Base-by-base conservation (phyloP, 2,113 vertebrate species). In the Oncorhynchus gorbuscha region DNA sequence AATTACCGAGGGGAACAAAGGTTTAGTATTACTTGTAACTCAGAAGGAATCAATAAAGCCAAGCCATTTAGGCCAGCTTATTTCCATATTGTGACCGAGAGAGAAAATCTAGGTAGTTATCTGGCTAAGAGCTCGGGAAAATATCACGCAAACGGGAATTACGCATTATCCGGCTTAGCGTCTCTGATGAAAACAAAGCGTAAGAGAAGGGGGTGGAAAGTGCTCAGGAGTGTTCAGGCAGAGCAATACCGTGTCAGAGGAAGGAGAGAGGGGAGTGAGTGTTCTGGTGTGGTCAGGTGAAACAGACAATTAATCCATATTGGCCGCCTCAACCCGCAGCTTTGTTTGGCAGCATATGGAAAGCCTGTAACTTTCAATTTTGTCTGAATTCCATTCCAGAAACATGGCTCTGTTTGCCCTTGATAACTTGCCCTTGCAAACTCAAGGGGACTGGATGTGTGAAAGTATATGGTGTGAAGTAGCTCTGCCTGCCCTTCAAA, bases 111-210 rank as follows among this genome's bases (percentile, higher is more conserved):
- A 22, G 48, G 65, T 64, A 69, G 61, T 79, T 62, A 77, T 26
- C 58, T 24, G 48, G 73, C 83, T 72, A 71, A 80, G 39, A 78
- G 77, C 55, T 76, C 85, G 2, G 8, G 67, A 76, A 73, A 84
- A 80, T 39, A 89, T 87, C 64, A 75, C 49, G 75, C 75, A 76
- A 79, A 61, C 5, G 18, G 80, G 80, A 86, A 83, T 83, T 83
- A 76, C 3, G 5, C 67, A 85, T 86, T 77, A 84, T 83, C 73
- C 24, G 4, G 69, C 18, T 84, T 73, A 74, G 51, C 74, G 74
- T 59, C 49, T 65, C 30, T 22, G 68, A 82, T 73, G 73, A 79
- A 76, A 72, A 70, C 39, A 76, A 30, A 75, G 71, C 18, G 12
- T n/a, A 55, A 20, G 20, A 75, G 59, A 45, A 51, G 48, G 64